A percentile compares a stretch with the other conserved stretches of the same genome.
phyloP scores from a whole-genome alignment of 2,113 vertebrate genomes.

The Carlito syrichta region DNA sequence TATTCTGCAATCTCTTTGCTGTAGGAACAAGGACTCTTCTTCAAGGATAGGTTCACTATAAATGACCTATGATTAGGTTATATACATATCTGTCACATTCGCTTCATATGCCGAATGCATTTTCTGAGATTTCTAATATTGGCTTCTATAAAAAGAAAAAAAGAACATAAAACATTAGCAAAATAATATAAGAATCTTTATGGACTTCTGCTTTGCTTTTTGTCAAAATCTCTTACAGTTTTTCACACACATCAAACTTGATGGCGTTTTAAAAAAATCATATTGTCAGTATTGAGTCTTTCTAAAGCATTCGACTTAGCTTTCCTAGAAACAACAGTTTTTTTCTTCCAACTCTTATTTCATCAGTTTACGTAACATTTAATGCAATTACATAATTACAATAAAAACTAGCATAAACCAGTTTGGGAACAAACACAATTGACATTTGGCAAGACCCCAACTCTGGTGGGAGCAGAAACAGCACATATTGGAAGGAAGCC shows the following conservation, averaged over 20 bases:
- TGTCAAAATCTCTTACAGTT: not conserved
- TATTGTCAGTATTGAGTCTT: not conserved
- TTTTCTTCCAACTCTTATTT: conserved; percentile 44
- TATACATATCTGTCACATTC: not conserved
- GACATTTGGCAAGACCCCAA: not conserved
- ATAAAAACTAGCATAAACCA: not conserved
- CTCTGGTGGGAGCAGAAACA: not conserved
- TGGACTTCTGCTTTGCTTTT: not conserved
- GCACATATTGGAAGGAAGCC: not conserved
- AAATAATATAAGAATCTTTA: not conserved
- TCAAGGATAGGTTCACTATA: not conserved
- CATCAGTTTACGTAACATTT: conserved; percentile 45
- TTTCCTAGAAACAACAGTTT: conserved; percentile 46
- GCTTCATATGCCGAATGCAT: not conserved
- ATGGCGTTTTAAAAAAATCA: not conserved
- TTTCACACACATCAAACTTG: not conserved
- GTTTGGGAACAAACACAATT: not conserved
- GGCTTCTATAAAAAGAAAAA: not conserved
- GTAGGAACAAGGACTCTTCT: not conserved
- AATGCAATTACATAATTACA: conserved; percentile 44
- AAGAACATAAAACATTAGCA: not conserved
- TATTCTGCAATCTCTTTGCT: not conserved
- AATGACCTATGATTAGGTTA: not conserved
- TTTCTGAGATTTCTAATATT: not conserved
- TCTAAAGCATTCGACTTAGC: not conserved